Base-by-base conservation (phyloP, 1,140 invertebrate genomes). In the Holotrichia oblita region DNA sequence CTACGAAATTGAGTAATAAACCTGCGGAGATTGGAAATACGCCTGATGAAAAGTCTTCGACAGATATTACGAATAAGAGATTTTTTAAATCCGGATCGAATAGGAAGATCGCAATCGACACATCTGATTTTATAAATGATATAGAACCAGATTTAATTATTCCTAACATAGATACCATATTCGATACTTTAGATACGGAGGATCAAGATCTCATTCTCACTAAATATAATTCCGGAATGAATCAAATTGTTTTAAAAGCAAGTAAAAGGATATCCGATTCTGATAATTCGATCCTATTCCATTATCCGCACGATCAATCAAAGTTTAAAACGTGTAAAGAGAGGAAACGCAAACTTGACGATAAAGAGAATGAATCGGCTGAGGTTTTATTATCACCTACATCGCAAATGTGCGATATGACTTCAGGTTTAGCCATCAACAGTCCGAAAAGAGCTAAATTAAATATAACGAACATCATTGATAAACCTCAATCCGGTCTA, bases 371-470 rank as follows among this genome's bases (percentile, higher is more conserved):
- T 8, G 34, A 78, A 34, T 74, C 73, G 0, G 17, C 55, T 8
- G 76, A 69, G 12, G 72, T 86, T 34, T 84, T 89, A n/a, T 48
- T 76, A 27, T 89, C 89, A 3, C 89, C 89, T 7, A 88, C 87
- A 4, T 89, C 87, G 59, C 88, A 89, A 79, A 86, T 90, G 61
- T 89, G 87, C 78, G 87, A 87, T 76, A 89, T 90, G 87, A 87
- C 89, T 0, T 89, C 88, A 0, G 85, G 84, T 6, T 87, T 90
- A 69, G 84, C 84, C 27, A 40, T 87, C 10, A 81, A 84, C 78
- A 86, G 84, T 77, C 86, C 86, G 6, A 85, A 83, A 72, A 81
- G 81, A 77, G 83, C 80, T 6, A 81, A 80, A 73, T 40, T 80
- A 17, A 83, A 85, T 78, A 80, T 85, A 6, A 84, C 34, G 3